Evolutionary conservation across 2,888 invertebrate species (phyloP).

Genomic region (Andrena chrysosceles): DNA sequence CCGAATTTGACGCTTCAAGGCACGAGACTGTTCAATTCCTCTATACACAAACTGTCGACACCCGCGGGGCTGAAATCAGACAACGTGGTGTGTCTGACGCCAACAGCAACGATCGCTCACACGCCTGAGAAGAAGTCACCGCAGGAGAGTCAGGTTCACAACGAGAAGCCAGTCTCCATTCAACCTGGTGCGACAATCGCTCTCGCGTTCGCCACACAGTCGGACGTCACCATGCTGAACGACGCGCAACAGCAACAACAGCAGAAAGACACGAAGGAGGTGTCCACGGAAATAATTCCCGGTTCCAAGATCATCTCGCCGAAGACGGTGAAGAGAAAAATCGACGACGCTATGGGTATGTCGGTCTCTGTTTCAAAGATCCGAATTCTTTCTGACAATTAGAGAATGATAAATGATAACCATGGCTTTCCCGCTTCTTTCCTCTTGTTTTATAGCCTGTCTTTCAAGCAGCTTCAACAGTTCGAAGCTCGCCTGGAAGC

Average conservation of each 20-base stretch:
- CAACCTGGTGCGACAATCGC: conserved; percentile 79
- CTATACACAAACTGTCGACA: conserved; percentile 77
- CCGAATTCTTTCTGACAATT: too few species aligned
- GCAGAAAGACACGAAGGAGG: conserved; percentile 76
- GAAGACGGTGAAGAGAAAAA: conserved; percentile 82
- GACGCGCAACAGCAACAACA: conserved; percentile 65
- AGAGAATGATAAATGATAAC: too few species aligned
- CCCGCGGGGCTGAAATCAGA: conserved; percentile 75
- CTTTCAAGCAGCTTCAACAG: too few species aligned
- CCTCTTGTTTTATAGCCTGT: too few species aligned
- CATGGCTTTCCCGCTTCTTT: too few species aligned
- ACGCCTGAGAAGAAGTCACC: conserved; percentile 72
- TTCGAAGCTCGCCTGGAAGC: too few species aligned
- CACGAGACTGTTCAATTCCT: conserved; percentile 81
- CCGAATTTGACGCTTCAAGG: conserved; percentile 79
- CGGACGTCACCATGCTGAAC: conserved; percentile 73
- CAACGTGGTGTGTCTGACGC: conserved; percentile 78
- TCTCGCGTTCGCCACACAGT: conserved; percentile 78
- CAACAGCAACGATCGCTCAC: conserved; percentile 65
- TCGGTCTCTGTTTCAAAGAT: conserved; percentile 68
- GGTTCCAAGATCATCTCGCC: conserved; percentile 79
- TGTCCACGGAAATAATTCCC: conserved; percentile 70
- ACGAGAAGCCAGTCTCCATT: conserved; percentile 75
- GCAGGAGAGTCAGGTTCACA: conserved; percentile 68
- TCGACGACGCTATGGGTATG: conserved; percentile 73